Base-by-base conservation (phyloP, 1,140 invertebrate genomes). In the Diorhabda elongata region DNA sequence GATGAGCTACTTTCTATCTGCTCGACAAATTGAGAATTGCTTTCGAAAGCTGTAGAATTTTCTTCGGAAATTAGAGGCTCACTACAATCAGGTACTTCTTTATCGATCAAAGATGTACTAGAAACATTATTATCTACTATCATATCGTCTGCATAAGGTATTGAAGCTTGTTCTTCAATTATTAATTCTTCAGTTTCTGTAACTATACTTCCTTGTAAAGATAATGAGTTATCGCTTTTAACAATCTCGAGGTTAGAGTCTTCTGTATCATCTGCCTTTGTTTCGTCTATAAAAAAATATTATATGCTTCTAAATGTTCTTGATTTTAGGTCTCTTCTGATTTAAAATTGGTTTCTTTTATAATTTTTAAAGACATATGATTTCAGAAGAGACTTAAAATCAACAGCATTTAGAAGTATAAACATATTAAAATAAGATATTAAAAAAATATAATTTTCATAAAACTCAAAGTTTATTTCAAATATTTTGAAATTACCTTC, bases 141-240 rank as follows among this genome's bases (percentile, higher is more conserved):
- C 47, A 52, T 52, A 52, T 52, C 47, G n/a, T 52, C 47, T 52
- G 47, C 47, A 52, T 8, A 52, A 6, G 47, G 47, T 8, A 52
- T 52, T 4, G 58, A 26, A 5, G n/a, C 58, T 11, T 60, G 58
- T 67, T 44, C 56, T 68, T 68, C 67, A 45, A 56, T 44, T n/a
- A 64, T 42, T 56, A 11, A 52, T 57, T 64, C 61, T 60, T 43
- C 42, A 60, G 4, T 60, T 3, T 41, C 26, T 42, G 59, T 3
- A n/a, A 7, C 57, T 58, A 58, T 7, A 7, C 7, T 7, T 5
- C n/a, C 26, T 42, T 42, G 11, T 41, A 42, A 57, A 47, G 44
- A 11, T 1, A 58, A 41, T 9, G 58, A 8, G 4, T 41, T 60
- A 8, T 67, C 44, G 9, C 42, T 60, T 60, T 67, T 42, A 67